Conservation (phyloP, 2,113 vertebrate species). For the Scopus umbretta region DNA sequence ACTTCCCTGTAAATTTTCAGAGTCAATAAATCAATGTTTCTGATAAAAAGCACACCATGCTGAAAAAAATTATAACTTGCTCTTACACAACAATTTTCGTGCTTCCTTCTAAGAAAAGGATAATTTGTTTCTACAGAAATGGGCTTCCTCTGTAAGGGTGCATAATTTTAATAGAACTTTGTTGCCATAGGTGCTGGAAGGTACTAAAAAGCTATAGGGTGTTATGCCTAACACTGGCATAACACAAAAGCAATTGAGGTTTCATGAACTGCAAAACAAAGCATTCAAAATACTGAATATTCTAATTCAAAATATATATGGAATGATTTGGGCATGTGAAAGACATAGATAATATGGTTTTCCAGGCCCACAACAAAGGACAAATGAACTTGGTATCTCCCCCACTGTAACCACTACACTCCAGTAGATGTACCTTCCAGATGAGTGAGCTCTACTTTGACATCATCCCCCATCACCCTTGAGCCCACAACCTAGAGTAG, state of each 20-base stretch:
- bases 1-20: neutral
- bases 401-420: neutral
- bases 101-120: neutral
- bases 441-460: neutral
- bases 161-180: neutral
- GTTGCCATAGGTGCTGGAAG: neutral
- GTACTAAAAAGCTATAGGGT: neutral
- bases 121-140: neutral
- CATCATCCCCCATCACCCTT: neutral
- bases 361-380: neutral
- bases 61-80: neutral
- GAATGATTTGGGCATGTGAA: neutral
- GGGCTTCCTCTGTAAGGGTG: neutral
- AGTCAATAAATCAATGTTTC: neutral
- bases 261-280: neutral
- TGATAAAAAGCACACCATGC: neutral
- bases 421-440: neutral
- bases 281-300: neutral
- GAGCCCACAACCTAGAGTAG: neutral
- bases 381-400: neutral
- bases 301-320: neutral
- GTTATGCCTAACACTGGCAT: neutral
- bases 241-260: neutral
- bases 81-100: neutral
- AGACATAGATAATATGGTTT: neutral